phyloP scores from a whole-genome alignment of 2,888 invertebrate species.

The Nematopogon swammerdamellus region DNA sequence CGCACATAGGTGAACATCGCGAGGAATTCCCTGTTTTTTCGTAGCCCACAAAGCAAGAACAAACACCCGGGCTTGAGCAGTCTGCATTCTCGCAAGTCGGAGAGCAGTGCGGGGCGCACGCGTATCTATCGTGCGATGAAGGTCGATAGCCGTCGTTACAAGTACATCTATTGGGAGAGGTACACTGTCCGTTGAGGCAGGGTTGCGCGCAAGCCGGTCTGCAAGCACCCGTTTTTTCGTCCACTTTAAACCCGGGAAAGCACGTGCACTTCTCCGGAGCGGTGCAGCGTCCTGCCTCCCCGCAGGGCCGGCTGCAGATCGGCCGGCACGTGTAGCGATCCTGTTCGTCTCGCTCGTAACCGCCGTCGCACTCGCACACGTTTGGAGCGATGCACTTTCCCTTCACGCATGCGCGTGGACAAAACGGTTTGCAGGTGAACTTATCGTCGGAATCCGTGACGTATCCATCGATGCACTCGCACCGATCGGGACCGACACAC shows the following conservation, averaged over 20 bases:
- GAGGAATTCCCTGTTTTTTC: conserved; percentile 11
- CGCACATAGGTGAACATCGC: conserved; percentile 23
- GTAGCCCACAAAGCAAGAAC: conserved; percentile 18
- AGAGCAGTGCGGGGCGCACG: conserved; percentile 17
- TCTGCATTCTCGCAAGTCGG: conserved; percentile 15
- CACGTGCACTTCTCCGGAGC: conserved; percentile 9
- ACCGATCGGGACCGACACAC: conserved; percentile 9
- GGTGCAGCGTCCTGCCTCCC: conserved; percentile 6
- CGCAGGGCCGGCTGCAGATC: conserved; percentile 10
- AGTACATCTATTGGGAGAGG: conserved; percentile 22
- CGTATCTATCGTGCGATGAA: conserved; percentile 4
- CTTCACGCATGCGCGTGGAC: conserved; percentile 20
- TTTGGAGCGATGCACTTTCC: conserved; percentile 11
- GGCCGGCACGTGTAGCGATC: not conserved
- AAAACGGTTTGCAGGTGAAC: conserved; percentile 10
- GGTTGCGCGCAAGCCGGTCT: conserved; percentile 18
- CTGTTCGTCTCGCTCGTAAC: conserved; percentile 1
- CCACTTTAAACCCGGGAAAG: conserved; percentile 1
- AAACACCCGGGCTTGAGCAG: conserved; percentile 18
- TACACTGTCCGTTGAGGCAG: conserved; percentile 21
- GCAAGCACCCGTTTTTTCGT: conserved; percentile 17
- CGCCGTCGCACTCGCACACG: conserved; percentile 3
- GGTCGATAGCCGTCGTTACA: conserved; percentile 12
- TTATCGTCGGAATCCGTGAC: not conserved
- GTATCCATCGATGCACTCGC: conserved; percentile 19